Evolutionary conservation across 1,140 invertebrate genomes (phyloP).

Genomic region (Ylistrum balloti): DNA sequence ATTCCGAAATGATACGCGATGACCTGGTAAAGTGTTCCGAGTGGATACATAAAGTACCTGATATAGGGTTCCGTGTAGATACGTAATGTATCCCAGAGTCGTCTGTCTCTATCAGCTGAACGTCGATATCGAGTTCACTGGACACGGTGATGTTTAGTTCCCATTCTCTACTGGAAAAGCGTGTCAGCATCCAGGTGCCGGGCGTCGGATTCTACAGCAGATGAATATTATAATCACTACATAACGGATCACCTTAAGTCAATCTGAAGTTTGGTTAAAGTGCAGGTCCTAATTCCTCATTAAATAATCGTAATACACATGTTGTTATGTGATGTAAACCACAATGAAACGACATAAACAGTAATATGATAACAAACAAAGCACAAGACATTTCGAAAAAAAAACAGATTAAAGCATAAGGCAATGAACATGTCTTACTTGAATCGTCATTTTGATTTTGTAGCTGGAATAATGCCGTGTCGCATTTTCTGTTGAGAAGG

Average conservation of each 20-base stretch:
- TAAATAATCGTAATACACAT: no score
- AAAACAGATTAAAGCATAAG: no score
- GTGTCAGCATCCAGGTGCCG: neutral
- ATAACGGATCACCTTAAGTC: no score
- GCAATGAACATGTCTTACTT: neutral
- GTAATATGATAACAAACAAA: no score
- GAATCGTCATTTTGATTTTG: neutral
- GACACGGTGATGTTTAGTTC: neutral
- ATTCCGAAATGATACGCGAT: no score
- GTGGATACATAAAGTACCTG: neutral
- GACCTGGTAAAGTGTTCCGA: no score
- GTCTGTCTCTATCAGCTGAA: neutral
- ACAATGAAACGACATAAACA: no score
- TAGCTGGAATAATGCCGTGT: neutral
- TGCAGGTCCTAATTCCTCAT: no score
- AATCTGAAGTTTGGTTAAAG: no score
- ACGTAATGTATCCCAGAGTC: neutral
- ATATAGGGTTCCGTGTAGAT: neutral
- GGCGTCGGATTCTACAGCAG: conserved; percentile 9
- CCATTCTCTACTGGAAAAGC: neutral
- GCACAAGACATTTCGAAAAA: no score
- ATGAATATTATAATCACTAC: neutral
- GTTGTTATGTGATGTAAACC: no score
- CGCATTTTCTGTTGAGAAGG: neutral
- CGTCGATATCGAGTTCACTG: neutral